Percentiles rank a stretch among this genome's conserved stretches.
phyloP scores from a whole-genome alignment of 2,797 vertebrate genomes.

The Hydrocynus forskahlii region DNA sequence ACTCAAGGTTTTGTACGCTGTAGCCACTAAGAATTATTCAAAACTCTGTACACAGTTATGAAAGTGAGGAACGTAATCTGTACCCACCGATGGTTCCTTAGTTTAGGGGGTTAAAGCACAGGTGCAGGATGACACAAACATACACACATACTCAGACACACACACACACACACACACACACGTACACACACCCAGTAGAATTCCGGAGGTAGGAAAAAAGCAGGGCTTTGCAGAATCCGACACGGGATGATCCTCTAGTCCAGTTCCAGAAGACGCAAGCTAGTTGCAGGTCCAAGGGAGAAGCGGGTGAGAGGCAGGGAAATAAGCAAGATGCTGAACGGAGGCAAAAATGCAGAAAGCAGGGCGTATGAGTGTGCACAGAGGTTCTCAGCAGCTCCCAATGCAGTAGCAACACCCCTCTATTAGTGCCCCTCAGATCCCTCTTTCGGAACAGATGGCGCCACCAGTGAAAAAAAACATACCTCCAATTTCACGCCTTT shows the following conservation, averaged over 20 bases:
- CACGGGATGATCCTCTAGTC: conserved; percentile 54
- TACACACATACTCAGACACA: conserved; percentile 59
- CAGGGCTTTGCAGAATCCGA: conserved; percentile 39
- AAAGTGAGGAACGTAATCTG: not conserved
- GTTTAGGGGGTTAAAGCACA: conserved; percentile 33
- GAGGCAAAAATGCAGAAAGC: conserved; percentile 51
- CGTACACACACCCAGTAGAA: conserved; percentile 59
- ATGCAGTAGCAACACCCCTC: conserved; percentile 55
- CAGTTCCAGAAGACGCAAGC: conserved; percentile 54
- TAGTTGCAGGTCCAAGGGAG: conserved; percentile 57
- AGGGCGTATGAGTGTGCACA: conserved; percentile 63
- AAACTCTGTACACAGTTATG: not conserved
- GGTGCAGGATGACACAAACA: conserved; percentile 37
- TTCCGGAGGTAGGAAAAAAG: conserved; percentile 48
- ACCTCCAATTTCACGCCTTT: not conserved
- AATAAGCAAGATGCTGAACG: conserved; percentile 14
- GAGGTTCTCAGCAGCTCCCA: conserved; percentile 38
- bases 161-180: conserved; percentile 56
- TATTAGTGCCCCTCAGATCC: conserved; percentile 40
- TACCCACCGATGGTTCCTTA: not conserved
- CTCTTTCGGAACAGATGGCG: conserved; percentile 35
- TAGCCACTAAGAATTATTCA: not conserved
- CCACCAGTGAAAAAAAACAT: conserved; percentile 9
- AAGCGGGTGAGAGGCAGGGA: not conserved
- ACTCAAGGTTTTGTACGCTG: not conserved